Evolutionary conservation across 2,797 vertebrate genomes (phyloP).

Genomic region (Periophthalmus magnuspinnatus): DNA sequence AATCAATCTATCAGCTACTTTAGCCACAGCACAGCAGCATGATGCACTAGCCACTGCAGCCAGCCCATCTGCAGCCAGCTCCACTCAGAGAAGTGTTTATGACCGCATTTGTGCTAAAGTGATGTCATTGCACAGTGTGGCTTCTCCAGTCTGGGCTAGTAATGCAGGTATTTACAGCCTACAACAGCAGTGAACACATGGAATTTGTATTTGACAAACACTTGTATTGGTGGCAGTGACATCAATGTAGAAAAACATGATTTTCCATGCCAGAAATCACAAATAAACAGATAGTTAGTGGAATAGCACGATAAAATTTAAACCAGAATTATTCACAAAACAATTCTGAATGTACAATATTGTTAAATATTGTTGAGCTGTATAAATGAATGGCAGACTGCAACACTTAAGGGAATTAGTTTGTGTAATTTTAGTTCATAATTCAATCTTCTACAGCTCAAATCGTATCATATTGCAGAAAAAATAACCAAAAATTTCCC

Average conservation of each 20-base stretch:
- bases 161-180: conserved; percentile 18
- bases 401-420: too few species aligned
- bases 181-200: neutral
- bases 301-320: too few species aligned
- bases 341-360: too few species aligned
- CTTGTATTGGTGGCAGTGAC: neutral
- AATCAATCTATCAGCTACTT: conserved; percentile 59
- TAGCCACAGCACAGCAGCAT: conserved; percentile 48
- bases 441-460: too few species aligned
- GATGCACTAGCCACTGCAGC: conserved; percentile 21
- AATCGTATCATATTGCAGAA: too few species aligned
- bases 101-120: conserved; percentile 11
- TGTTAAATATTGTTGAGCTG: too few species aligned
- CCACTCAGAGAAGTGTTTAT: conserved; percentile 23
- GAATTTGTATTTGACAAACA: neutral
- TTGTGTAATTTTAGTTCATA: too few species aligned
- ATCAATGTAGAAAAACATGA: neutral
- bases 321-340: too few species aligned
- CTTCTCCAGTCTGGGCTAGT: neutral
- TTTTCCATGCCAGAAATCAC: too few species aligned
- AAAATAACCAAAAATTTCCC: too few species aligned
- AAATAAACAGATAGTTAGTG: too few species aligned
- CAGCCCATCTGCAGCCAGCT: conserved; percentile 38
- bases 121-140: conserved; percentile 15
- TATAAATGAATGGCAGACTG: too few species aligned